Percentiles rank a stretch among this genome's conserved stretches.
These are phyloP conservation scores for Drosophila kuntzei DNA, from an alignment of 2,888 invertebrate species.

Conservation along the genomic window DNA sequence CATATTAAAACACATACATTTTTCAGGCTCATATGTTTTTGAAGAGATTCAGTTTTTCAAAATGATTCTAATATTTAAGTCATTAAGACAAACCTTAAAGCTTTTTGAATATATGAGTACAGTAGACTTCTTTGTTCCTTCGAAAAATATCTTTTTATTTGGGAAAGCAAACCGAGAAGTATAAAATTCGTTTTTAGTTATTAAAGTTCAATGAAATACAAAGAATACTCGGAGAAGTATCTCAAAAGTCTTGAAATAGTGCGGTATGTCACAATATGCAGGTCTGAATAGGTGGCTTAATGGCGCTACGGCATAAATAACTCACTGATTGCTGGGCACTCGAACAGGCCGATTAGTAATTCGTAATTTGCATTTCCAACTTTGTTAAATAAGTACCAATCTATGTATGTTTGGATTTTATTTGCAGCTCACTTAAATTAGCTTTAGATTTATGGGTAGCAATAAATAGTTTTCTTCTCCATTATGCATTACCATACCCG, in stretches of 20 bases:
- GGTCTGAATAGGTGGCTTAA: background rate
- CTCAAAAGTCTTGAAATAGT: background rate
- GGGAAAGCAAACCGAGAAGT: background rate
- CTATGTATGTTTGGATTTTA: slow-evolving; percentile 21
- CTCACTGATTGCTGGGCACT: background rate
- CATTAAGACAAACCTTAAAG: too few species aligned
- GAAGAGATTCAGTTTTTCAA: too few species aligned
- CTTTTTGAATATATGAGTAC: too few species aligned
- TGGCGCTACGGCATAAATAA: too few species aligned
- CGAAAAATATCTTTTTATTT: background rate
- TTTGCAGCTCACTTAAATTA: slow-evolving; percentile 48
- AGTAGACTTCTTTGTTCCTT: too few species aligned
- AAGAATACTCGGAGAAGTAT: background rate
- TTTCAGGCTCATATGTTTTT: too few species aligned
- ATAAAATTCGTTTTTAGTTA: background rate
- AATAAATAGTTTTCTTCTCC: slow-evolving; percentile 53
- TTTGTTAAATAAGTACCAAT: slow-evolving; percentile 43
- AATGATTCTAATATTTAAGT: too few species aligned
- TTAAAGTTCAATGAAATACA: background rate
- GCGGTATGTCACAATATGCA: background rate
- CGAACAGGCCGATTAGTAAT: background rate
- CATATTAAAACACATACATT: too few species aligned
- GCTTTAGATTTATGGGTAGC: slow-evolving; percentile 52
- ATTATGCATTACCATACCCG: background rate
- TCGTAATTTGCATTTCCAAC: background rate